Evolutionary conservation across 2,797 vertebrate species (phyloP).

Genomic region (Sebastes vulpes): DNA sequence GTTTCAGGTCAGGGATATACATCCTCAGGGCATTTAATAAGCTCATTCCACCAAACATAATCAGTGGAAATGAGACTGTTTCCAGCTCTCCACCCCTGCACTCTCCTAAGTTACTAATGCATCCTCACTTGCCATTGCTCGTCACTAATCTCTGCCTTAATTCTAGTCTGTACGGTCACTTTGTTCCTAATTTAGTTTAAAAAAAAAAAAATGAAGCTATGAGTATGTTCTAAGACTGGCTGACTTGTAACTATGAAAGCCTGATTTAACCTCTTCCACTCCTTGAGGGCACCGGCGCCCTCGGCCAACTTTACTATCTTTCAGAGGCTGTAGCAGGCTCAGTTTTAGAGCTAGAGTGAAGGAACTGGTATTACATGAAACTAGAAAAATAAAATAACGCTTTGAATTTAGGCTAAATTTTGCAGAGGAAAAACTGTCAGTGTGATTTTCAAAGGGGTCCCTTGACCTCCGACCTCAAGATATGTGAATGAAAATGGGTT

Average conservation of each 20-base stretch:
- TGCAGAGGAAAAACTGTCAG: no score
- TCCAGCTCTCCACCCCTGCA: neutral
- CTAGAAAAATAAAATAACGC: neutral
- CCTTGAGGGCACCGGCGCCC: no score
- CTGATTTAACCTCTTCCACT: no score
- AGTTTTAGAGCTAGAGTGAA: no score
- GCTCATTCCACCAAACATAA: slow-evolving; percentile 38
- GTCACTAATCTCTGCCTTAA: slow-evolving; percentile 3
- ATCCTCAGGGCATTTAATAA: slow-evolving; percentile 30
- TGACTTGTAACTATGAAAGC: neutral
- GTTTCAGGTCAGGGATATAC: slow-evolving; percentile 13
- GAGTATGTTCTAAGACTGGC: neutral
- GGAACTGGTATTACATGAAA: no score
- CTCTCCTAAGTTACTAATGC: neutral
- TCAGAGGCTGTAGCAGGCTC: no score
- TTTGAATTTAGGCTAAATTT: no score
- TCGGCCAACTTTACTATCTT: no score
- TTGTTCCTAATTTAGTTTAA: neutral
- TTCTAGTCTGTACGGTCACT: neutral
- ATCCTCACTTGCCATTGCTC: neutral
- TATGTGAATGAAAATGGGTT: neutral
- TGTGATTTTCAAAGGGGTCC: neutral
- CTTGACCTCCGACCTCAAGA: neutral
- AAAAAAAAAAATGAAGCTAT: neutral
- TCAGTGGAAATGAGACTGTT: slow-evolving; percentile 23